phyloP scores from a whole-genome alignment of 2,888 invertebrate species.

The Margaritifera margaritifera region DNA sequence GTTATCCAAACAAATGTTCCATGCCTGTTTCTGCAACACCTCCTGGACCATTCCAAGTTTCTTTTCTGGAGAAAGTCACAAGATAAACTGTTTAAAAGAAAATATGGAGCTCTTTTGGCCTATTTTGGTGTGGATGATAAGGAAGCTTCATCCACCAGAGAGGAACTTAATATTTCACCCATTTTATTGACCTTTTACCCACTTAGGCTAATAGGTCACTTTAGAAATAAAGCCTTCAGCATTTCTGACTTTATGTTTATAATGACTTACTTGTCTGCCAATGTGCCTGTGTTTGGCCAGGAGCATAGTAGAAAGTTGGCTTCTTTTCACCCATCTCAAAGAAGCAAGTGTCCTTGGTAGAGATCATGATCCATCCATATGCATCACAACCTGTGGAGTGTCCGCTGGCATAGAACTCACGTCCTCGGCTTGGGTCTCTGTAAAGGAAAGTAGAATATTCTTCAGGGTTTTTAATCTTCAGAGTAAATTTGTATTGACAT shows the following conservation, averaged over 20 bases:
- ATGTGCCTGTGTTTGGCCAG: conserved; percentile 41
- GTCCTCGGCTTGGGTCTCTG: conserved; percentile 35
- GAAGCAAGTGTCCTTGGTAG: conserved; percentile 38
- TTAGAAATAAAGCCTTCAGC: too few species aligned
- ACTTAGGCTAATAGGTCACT: too few species aligned
- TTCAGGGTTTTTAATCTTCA: neutral
- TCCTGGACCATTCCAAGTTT: too few species aligned
- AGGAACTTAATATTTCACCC: too few species aligned
- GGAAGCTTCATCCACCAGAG: too few species aligned
- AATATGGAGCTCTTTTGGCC: too few species aligned
- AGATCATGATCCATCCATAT: conserved; percentile 52
- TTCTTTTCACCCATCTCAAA: conserved; percentile 37
- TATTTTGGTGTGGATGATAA: too few species aligned
- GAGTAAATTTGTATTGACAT: too few species aligned
- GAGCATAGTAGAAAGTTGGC: conserved; percentile 53
- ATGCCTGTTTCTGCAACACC: neutral
- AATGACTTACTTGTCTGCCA: conserved; percentile 48
- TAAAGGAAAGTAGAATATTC: neutral
- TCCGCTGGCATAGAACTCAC: conserved; percentile 45
- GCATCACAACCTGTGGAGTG: conserved; percentile 38
- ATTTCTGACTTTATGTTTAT: neutral
- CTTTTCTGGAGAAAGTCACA: too few species aligned
- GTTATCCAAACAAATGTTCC: neutral
- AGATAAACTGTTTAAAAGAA: too few species aligned
- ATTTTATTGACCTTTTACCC: neutral